A percentile compares a stretch with the other conserved stretches of the same genome.
Conservation (phyloP, 2,113 vertebrate species). For the Meriones unguiculatus region DNA sequence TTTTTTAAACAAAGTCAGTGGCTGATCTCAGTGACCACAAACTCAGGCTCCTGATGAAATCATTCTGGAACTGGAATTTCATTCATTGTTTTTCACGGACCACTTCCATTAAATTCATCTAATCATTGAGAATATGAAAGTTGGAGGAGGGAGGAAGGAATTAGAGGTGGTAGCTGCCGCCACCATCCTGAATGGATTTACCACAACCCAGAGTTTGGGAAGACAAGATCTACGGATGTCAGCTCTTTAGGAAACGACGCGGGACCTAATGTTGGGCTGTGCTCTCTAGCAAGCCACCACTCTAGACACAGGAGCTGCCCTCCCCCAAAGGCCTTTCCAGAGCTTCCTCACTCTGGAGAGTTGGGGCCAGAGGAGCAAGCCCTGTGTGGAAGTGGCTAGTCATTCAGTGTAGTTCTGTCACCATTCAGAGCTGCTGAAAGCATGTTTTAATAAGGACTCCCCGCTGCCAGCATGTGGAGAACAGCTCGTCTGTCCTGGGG, state of each 20-base stretch:
- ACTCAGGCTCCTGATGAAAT: slow-evolving; percentile 97
- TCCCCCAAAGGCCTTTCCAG: neutral
- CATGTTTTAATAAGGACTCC: neutral
- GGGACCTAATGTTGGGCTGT: neutral
- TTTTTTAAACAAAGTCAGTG: slow-evolving; percentile 92
- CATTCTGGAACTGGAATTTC: slow-evolving; percentile 90
- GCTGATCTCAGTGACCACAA: slow-evolving; percentile 94
- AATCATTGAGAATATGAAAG: neutral
- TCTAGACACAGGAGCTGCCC: neutral
- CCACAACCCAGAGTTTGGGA: neutral
- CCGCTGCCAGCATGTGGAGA: neutral
- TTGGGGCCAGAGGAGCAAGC: neutral
- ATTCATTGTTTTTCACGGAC: slow-evolving; percentile 74
- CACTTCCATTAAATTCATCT: neutral
- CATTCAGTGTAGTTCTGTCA: neutral
- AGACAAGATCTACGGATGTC: neutral
- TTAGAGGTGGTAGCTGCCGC: neutral
- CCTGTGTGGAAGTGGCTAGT: neutral
- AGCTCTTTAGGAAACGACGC: neutral
- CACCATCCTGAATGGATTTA: neutral
- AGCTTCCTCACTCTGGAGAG: neutral
- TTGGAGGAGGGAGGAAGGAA: neutral
- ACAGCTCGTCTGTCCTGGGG: neutral
- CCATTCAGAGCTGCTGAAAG: neutral
- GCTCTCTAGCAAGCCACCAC: neutral